Evolutionary conservation across 37 sponge, comb jelly and placozoan genomes (phyloP).

Genomic region (Haliclona indistincta): DNA sequence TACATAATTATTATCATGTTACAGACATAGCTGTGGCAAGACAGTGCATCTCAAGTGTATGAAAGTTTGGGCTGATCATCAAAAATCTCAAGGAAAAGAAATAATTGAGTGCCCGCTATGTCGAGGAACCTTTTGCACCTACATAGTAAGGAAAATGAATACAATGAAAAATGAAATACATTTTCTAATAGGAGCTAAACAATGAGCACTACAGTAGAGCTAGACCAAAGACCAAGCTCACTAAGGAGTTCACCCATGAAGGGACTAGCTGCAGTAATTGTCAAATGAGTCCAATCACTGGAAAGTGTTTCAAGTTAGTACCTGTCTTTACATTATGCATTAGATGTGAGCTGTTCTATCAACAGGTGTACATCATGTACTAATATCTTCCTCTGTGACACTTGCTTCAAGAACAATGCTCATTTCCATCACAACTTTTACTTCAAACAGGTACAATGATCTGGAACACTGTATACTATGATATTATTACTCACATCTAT

Average conservation of each 20-base stretch:
- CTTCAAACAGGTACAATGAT: slow-evolving; percentile 34
- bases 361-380: slow-evolving; percentile 60
- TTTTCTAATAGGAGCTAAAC: slow-evolving; percentile 2
- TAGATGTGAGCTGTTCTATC: not conserved
- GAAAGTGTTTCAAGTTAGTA: slow-evolving; percentile 63
- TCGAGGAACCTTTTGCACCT: slow-evolving; percentile 82
- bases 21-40: slow-evolving; percentile 85
- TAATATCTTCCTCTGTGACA: slow-evolving; percentile 60
- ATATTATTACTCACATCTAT: not conserved
- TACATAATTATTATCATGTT: no score
- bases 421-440: slow-evolving; percentile 59
- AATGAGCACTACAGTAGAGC: not conserved
- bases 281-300: slow-evolving; percentile 60
- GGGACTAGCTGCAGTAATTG: slow-evolving; percentile 67
- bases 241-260: slow-evolving; percentile 33
- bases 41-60: slow-evolving; percentile 92
- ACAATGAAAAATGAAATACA: not conserved
- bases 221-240: not conserved
- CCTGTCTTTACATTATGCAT: slow-evolving; percentile 1
- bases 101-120: slow-evolving; percentile 90
- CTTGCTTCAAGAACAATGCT: slow-evolving; percentile 51
- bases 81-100: slow-evolving; percentile 65
- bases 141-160: slow-evolving; percentile 54
- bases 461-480: not conserved
- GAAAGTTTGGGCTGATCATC: slow-evolving; percentile 96